Conservation (phyloP, 2,113 vertebrate genomes). For the Cyprinodon tularosa region DNA sequence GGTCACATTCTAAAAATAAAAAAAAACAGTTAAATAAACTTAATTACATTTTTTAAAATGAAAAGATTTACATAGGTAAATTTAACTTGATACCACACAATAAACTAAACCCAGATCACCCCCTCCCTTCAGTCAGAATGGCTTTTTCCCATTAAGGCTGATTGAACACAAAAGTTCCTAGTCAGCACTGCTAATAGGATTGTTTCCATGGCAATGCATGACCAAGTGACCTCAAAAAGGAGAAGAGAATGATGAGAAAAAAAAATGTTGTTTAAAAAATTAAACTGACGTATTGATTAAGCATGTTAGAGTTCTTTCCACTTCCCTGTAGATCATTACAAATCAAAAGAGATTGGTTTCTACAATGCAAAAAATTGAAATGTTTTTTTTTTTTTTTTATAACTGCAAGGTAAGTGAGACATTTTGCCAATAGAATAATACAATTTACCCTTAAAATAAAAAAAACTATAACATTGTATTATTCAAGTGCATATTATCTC, state of each 20-base stretch:
- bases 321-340: neutral
- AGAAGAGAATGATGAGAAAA: neutral
- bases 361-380: too few species aligned
- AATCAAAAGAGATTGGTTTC: neutral
- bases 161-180: neutral
- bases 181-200: neutral
- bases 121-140: neutral
- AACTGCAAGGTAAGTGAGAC: too few species aligned
- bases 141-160: neutral
- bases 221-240: neutral
- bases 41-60: neutral
- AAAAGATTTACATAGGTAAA: neutral
- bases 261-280: too few species aligned
- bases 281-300: too few species aligned
- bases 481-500: too few species aligned
- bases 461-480: too few species aligned
- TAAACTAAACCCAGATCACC: neutral
- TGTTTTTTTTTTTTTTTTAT: too few species aligned
- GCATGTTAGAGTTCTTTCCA: too few species aligned
- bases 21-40: too few species aligned
- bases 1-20: too few species aligned
- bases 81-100: neutral
- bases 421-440: too few species aligned
- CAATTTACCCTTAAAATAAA: too few species aligned
- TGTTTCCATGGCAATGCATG: neutral